Percentiles rank a stretch among this genome's conserved stretches.
Evolutionary conservation across 2,113 vertebrate species (phyloP).

Genomic region (Pseudopipra pipra): DNA sequence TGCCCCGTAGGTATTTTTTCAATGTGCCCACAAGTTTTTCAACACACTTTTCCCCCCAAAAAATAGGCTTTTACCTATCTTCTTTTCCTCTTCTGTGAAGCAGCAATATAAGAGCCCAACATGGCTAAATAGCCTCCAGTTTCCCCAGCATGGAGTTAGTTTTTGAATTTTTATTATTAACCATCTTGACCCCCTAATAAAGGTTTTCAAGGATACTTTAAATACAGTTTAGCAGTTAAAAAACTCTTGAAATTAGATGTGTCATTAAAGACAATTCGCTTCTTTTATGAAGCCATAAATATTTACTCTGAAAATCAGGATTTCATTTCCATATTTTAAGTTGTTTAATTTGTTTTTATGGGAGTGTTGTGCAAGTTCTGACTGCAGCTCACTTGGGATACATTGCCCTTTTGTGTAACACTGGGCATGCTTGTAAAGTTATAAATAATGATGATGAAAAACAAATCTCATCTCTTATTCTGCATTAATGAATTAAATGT

Average conservation of each 20-base stretch:
- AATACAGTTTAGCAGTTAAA: not conserved
- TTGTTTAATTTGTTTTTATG: not conserved
- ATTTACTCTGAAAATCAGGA: not conserved
- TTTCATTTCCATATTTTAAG: not conserved
- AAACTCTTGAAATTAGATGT: not conserved
- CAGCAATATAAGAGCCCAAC: not conserved
- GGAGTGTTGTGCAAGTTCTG: not conserved
- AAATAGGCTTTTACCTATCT: not conserved
- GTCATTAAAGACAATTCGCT: not conserved
- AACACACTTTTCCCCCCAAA: not conserved
- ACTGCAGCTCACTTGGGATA: not conserved
- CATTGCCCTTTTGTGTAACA: not conserved
- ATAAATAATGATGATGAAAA: not conserved
- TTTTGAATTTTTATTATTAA: too few relatives aligned
- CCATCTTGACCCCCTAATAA: not conserved
- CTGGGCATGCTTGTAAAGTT: not conserved
- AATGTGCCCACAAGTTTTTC: not conserved
- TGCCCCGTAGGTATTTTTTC: not conserved
- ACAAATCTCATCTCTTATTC: not conserved
- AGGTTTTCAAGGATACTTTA: not conserved
- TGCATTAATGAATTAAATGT: not conserved
- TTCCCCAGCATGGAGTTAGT: too few relatives aligned
- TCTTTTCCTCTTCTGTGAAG: not conserved
- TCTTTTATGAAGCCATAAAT: not conserved
- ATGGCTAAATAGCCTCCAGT: too few relatives aligned